Conservation (phyloP, 2,113 vertebrate genomes). For the Oxyura jamaicensis region DNA sequence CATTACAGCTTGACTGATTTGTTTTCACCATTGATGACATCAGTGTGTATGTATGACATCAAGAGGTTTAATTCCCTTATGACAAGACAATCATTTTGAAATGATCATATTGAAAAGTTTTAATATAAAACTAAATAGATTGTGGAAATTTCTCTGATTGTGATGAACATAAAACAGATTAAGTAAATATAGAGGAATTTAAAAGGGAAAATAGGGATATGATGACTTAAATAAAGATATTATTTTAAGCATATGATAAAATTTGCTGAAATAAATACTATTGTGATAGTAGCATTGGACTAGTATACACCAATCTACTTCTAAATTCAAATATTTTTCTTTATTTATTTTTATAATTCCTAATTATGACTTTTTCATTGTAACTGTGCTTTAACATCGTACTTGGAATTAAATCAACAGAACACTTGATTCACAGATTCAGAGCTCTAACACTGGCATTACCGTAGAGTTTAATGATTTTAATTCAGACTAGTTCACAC, state of each 20-base stretch:
- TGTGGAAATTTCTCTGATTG: neutral
- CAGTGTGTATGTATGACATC: neutral
- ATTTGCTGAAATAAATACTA: neutral
- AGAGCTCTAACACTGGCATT: neutral
- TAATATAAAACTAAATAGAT: neutral
- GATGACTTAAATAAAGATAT: accelerated
- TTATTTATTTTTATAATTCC: neutral
- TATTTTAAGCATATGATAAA: neutral
- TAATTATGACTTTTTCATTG: neutral
- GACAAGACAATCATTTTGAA: neutral
- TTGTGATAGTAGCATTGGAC: neutral
- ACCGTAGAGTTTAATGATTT: neutral
- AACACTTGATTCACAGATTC: neutral
- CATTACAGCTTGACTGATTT: neutral
- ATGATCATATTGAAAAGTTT: neutral
- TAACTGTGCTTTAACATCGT: neutral
- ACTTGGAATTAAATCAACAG: neutral
- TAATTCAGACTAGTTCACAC: neutral
- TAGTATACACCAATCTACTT: neutral
- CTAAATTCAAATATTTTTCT: neutral
- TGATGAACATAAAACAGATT: neutral
- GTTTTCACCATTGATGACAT: neutral
- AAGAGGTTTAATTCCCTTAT: neutral
- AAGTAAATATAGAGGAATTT: neutral
- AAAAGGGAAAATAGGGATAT: neutral